Base-by-base conservation (phyloP, 2,888 invertebrate genomes). In the Pasiphila rectangulata region DNA sequence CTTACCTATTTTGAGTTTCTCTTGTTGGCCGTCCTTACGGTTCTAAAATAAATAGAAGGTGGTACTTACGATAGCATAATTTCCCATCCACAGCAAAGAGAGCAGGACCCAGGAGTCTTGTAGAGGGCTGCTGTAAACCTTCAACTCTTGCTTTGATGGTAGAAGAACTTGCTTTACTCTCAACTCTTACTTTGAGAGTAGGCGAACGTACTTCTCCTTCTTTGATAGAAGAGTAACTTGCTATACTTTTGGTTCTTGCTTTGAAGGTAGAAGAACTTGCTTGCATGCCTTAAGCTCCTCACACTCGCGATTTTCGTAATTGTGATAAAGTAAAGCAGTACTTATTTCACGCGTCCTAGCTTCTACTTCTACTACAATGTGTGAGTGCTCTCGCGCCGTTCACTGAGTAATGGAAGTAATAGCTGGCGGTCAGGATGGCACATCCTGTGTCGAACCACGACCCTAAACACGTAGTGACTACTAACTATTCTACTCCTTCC, bases 371-470 rank as follows among this genome's bases (percentile, higher is more conserved):
- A 32, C 15, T 29, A 32, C 19, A 16, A 21, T 57, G 61, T 63
- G 60, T 65, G 63, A 65, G 63, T 71, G 67, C 66, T 68, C 64
- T 64, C 64, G 63, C 64, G 62, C 63, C 65, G 67, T 67, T 72
- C 71, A 79, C 80, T 75, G 75, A 76, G 72, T 79, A 75, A 74
- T 73, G 63, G 32, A 32, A 16, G 67, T 66, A 52, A 25, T 29
- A 16, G 25, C 38, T 24, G 27, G 10, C 24, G 45, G 29, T 45
- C 63, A 56, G 72, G 73, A 79, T 69, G 70, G 71, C 74, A 69
- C 77, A 78, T 82, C 82, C 81, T 79, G 77, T 66, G 61, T 37
- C 38, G 21, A 36, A 61, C 60, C 59, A 54, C 69, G 72, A 72
- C 71, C 73, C 75, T 75, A 75, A 62, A 69, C 70, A 58, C 30